Base-by-base conservation (phyloP, 1,140 invertebrate species). In the Elysia chlorotica region DNA sequence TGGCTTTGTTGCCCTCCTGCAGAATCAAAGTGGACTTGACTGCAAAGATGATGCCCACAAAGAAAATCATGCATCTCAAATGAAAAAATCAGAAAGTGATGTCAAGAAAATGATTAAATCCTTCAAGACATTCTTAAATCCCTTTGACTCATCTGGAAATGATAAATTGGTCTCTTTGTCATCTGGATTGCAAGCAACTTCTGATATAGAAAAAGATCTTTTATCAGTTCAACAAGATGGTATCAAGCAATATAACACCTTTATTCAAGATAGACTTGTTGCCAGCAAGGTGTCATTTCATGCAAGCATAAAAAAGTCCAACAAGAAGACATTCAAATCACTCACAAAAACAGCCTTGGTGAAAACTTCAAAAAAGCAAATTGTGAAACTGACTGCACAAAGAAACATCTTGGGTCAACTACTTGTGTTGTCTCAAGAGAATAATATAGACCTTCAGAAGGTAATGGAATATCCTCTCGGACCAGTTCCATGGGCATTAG, bases 31-130 rank as follows among this genome's bases (percentile, higher is more conserved):
- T 66, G 36, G 36, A 23, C 56, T 59, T 17, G 56, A 59, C 56
- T 59, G 10, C 28, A 28, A 59, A 23, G 56, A 59, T 23, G 56
- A 59, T 23, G 17, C 56, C 56, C 75, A 79, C 62, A 35, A 71
- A 36, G 74, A 81, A 48, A 25, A 72, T 21, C 25, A 72, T 2
- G 53, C 59, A 28, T 31, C 71, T 19, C 65, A 77, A 68, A 75
- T 79, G 2, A 54, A 53, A 61, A 73, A 48, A 57, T 59, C 61
- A 41, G 74, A 81, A n/a, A 25, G 73, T 17, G 23, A 14, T 23
- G 73, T 78, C 19, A 10, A 4, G n/a, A 65, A 65, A 25, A 61
- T 63, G 33, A 41, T 72, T 30, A 54, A 73, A 25, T 71, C 71
- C 4, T 38, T 81, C 10, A 57, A 70, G 62, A 14, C 56, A 59